Evolutionary conservation across 2,113 vertebrate genomes (phyloP).

Genomic region (Emberiza fucata): DNA sequence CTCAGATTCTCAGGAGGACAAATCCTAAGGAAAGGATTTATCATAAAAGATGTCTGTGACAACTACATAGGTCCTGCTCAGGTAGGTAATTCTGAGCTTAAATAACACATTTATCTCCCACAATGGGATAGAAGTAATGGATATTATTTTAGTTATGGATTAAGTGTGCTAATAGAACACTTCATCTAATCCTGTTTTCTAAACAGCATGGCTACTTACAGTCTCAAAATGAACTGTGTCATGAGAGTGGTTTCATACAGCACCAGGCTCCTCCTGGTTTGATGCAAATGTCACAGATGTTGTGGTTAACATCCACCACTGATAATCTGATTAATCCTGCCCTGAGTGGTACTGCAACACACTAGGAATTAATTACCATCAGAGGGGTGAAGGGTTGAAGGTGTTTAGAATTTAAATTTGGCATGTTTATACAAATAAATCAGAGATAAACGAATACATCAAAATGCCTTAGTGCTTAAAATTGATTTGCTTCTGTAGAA

Average conservation of each 20-base stretch:
- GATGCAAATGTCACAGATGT: background rate
- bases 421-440: background rate
- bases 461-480: background rate
- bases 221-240: background rate
- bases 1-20: too few species aligned
- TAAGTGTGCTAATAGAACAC: background rate
- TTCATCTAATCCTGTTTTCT: conserved; percentile 17
- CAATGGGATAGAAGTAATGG: background rate
- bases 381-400: background rate
- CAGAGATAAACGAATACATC: background rate
- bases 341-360: background rate
- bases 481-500: background rate
- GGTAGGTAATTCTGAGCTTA: background rate
- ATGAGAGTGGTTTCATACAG: background rate
- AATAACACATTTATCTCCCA: background rate
- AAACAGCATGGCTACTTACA: background rate
- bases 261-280: background rate
- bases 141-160: conserved; percentile 8
- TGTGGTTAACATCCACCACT: background rate
- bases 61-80: background rate
- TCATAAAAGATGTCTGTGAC: too few species aligned
- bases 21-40: too few species aligned
- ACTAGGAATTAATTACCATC: conserved; percentile 4
- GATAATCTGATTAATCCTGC: background rate
- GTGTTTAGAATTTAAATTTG: background rate